These are phyloP conservation scores for Urocyon cinereoargenteus DNA, from an alignment of 2,797 vertebrate genomes.

Conservation along the genomic window DNA sequence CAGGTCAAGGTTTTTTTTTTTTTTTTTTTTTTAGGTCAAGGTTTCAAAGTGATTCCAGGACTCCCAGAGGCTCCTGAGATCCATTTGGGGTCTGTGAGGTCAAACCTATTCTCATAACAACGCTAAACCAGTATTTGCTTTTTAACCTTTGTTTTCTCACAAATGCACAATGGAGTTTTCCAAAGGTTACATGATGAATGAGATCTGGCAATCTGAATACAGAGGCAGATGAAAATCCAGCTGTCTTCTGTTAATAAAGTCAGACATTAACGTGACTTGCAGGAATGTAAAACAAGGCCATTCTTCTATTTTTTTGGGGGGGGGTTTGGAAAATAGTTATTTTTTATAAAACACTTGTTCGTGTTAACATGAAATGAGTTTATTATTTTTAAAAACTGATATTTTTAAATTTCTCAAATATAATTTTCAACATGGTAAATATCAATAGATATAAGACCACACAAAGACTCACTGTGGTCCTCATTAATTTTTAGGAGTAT, in stretches of 20 bases:
- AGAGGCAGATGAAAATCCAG: not conserved
- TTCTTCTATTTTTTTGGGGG: not conserved
- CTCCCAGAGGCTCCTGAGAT: not conserved
- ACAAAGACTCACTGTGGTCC: not conserved
- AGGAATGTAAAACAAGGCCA: conserved; percentile 1
- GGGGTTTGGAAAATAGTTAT: not conserved
- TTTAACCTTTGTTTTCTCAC: not conserved
- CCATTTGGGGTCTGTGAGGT: not conserved
- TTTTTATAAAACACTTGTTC: not conserved
- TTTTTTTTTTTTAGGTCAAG: not conserved
- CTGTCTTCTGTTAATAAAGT: not conserved
- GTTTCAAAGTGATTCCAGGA: not conserved
- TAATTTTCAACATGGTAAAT: not conserved
- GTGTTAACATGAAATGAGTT: not conserved
- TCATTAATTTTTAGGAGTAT: not conserved
- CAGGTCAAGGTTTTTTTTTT: not conserved
- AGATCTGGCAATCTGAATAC: not conserved
- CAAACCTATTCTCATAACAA: not conserved
- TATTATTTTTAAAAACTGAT: not conserved
- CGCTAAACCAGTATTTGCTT: not conserved
- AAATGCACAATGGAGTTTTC: not conserved
- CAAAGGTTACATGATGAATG: not conserved
- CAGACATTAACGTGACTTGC: not conserved
- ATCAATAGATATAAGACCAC: not conserved
- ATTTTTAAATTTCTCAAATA: not conserved